Evolutionary conservation across 2,797 vertebrate genomes (phyloP), one percentile per base, ranked within the genome.

Genomic region (Thalassophryne amazonica): DNA sequence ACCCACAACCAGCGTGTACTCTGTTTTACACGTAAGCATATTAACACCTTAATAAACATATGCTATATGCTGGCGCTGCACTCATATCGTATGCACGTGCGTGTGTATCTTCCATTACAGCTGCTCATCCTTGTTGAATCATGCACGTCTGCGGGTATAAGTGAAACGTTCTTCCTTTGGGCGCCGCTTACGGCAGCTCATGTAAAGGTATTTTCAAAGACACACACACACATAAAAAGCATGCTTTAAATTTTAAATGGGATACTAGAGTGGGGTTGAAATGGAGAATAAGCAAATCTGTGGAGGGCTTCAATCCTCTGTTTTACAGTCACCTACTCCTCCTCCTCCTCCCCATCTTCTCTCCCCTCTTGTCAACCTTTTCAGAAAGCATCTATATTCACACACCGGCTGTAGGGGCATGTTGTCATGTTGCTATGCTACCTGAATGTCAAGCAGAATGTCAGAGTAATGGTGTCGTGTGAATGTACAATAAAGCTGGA

Each of bases 381-480:
- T 87, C 85, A 87, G 72, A 83, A 84, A 81, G 76, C 82, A 81
- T 83, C 78, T 83, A 77, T 83, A 88, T 87, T 85, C 82, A 86
- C 83, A 65, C 70, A 63, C 78, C 64, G 78, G 80, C 85, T 87
- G 78, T 84, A 76, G 83, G 78, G 84, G 70, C 75, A 73, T 88
- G 84, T 90, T 89, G 86, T 89, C 88, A 88, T 88, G 84, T 88
- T 88, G 87, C 88, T 86, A 86, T 81, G 87, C 83, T 88, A 86
- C 85, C 87, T 89, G 88, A 90, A 91, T 90, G 83, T 89, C 88
- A 90, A 88, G 72, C 74, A 79, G 81, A 84, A 87, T 80, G 72
- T 83, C 80, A 85, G 66, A 82, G 69, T 82, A 76, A 84, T 81
- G 78, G 80, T 61, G 60, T 46, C 60, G 73, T 62, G 69, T 60